Base-by-base conservation (phyloP, 2,113 vertebrate species). In the Anser brachyrhynchus region DNA sequence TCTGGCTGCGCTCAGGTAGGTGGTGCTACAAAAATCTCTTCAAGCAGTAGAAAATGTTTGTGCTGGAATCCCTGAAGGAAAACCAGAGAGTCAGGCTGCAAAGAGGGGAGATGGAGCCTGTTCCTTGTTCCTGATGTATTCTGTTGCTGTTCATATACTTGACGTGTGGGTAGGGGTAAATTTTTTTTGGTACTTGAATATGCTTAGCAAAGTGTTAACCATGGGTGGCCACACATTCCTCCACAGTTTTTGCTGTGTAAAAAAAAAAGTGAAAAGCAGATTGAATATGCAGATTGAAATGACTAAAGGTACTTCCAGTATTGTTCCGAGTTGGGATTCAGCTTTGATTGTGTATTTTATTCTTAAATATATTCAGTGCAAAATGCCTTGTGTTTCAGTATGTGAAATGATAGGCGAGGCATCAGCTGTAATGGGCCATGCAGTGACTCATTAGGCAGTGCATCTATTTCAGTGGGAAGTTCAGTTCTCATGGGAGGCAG, bases 261-360 rank as follows among this genome's bases (percentile, higher is more conserved):
- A 51, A 51, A 49, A 13, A 16, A 43, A 43, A 77, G 90, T 90
- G n/a, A 90, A 79, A 57, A 89, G 35, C 44, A 33, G 54, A 70
- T 88, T 95, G 93, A 93, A 74, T 83, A 78, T 81, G 44, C 61
- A 73, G 83, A 83, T 55, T 87, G 59, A 77, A 91, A 66, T 82
- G 44, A 78, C 72, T 91, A 66, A 84, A 93, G 39, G 64, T 74
- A 75, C 66, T 93, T 21, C 33, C 20, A 17, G 90, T 95, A 93
- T 84, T 23, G 11, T 66, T 9, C 11, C 44, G 84, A 88, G 91
- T 93, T 62, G 61, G 73, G 62, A 86, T 39, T 93, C 44, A 43
- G 76, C 74, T 89, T 86, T 97, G 97, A 97, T 97, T 96, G 85
- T 92, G 83, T 62, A 95, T 97, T 97, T 83, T 96, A 49, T 77